Percentiles rank a stretch among this genome's conserved stretches.
Conservation (phyloP, 2,113 vertebrate genomes). For the Hippocampus guttulatus region DNA sequence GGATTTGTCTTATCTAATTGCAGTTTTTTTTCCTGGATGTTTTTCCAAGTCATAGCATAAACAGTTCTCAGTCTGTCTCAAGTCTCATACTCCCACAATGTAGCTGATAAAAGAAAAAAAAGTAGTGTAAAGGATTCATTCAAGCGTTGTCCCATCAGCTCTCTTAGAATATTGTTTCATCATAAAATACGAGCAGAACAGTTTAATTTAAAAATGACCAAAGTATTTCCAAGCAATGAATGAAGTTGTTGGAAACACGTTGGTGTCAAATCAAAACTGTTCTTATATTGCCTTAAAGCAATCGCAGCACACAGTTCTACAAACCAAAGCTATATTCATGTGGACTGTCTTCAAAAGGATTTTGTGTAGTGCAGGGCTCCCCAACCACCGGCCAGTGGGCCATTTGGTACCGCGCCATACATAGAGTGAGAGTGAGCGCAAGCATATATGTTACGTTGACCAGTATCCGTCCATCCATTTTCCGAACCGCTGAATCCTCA, state of each 20-base stretch:
- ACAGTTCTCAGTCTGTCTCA: background rate
- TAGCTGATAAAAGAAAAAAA: background rate
- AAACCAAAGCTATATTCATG: slow-evolving; percentile 54
- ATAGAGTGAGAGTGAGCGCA: too few species aligned
- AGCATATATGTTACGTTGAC: background rate
- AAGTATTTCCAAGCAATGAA: background rate
- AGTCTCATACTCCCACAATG: background rate
- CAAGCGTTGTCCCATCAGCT: background rate
- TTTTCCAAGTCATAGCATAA: background rate
- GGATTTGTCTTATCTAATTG: background rate
- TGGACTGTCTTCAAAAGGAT: slow-evolving; percentile 18
- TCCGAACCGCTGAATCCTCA: too few species aligned
- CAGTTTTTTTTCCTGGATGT: background rate
- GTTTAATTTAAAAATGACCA: background rate
- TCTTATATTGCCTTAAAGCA: slow-evolving; percentile 53
- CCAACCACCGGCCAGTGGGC: too few species aligned
- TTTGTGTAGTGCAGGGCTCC: background rate
- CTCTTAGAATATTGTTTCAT: too few species aligned
- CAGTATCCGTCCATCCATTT: too few species aligned
- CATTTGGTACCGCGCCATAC: too few species aligned
- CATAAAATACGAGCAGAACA: background rate
- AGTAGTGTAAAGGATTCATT: background rate
- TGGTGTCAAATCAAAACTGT: background rate
- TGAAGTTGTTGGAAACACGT: background rate
- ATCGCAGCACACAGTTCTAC: slow-evolving; percentile 5